Evolutionary conservation across 53 echinoderm and acorn worm species (phyloP).

Genomic region (Actinopyga echinites): DNA sequence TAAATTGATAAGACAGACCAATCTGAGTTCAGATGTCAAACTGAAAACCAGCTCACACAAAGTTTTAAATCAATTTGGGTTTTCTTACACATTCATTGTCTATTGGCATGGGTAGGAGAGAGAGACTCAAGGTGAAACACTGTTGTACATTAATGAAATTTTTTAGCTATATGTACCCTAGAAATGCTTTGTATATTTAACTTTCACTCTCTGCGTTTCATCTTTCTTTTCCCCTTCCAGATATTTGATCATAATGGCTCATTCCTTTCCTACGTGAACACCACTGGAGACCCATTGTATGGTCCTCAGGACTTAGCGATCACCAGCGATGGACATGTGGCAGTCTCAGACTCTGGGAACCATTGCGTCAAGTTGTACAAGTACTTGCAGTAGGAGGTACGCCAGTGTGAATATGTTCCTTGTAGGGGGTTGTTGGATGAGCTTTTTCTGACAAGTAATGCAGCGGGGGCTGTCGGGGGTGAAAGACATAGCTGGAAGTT

Average conservation of each 20-base stretch:
- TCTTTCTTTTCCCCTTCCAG: slow-evolving; percentile 35
- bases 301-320: slow-evolving; percentile 93
- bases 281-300: slow-evolving; percentile 93
- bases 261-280: slow-evolving; percentile 98
- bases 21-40: too few relatives aligned
- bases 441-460: slow-evolving; percentile 44
- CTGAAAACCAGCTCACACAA: too few relatives aligned
- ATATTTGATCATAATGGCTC: slow-evolving; percentile 94
- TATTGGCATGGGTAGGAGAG: too few relatives aligned
- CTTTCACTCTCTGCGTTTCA: not conserved
- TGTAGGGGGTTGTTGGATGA: slow-evolving; percentile 90
- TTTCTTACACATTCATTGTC: too few relatives aligned
- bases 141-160: too few relatives aligned
- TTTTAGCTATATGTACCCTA: too few relatives aligned
- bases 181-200: not conserved
- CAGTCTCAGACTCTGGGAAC: slow-evolving; percentile 96
- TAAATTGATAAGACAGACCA: too few relatives aligned
- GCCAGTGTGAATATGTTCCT: slow-evolving; percentile 96
- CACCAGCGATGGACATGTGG: slow-evolving; percentile 97
- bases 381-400: slow-evolving; percentile 99
- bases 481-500: slow-evolving; percentile 31
- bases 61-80: too few relatives aligned
- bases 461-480: slow-evolving; percentile 10
- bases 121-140: too few relatives aligned
- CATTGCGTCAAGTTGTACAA: slow-evolving; percentile 99